Conservation (phyloP, 1,140 invertebrate species). For the Drosophila gunungcola region DNA sequence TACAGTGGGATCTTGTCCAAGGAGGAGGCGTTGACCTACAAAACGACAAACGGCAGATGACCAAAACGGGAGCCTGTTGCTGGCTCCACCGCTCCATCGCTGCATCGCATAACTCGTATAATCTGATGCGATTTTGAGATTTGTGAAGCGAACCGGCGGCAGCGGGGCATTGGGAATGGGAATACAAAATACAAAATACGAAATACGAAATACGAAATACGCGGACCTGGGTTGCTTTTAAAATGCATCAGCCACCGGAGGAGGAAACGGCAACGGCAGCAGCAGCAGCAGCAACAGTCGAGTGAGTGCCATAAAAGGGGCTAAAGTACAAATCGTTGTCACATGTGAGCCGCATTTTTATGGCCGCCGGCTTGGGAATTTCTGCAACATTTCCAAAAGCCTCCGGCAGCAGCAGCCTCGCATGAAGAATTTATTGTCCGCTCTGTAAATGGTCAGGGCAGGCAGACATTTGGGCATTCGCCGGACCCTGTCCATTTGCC, state of each 20-base stretch:
- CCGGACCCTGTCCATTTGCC: conserved; percentile 4
- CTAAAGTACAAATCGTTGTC: conserved; percentile 85
- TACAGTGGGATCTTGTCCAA: background rate
- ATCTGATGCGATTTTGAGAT: conserved; percentile 80
- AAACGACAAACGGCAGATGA: conserved; percentile 27
- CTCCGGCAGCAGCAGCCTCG: conserved; percentile 20
- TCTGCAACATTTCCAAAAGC: conserved; percentile 50
- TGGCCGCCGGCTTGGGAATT: conserved; percentile 83
- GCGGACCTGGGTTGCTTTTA: conserved; percentile 27
- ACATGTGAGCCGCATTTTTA: conserved; percentile 85
- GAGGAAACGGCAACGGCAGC: conserved; percentile 13
- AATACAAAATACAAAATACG: too few species aligned
- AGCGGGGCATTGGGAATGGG: background rate
- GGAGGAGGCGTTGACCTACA: conserved; percentile 50
- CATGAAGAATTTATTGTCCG: conserved; percentile 77
- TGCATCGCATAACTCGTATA: conserved; percentile 59
- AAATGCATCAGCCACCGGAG: conserved; percentile 43
- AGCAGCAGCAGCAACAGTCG: conserved; percentile 22
- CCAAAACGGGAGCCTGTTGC: conserved; percentile 45
- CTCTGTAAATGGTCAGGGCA: conserved; percentile 71
- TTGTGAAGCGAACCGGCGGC: conserved; percentile 44
- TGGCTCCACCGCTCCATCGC: background rate
- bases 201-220: background rate
- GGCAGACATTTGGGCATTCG: conserved; percentile 60
- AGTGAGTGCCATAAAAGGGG: conserved; percentile 78